Evolutionary conservation across 2,888 invertebrate genomes (phyloP), one percentile per base, ranked within the genome.

Genomic region (Rhingia rostrata): DNA sequence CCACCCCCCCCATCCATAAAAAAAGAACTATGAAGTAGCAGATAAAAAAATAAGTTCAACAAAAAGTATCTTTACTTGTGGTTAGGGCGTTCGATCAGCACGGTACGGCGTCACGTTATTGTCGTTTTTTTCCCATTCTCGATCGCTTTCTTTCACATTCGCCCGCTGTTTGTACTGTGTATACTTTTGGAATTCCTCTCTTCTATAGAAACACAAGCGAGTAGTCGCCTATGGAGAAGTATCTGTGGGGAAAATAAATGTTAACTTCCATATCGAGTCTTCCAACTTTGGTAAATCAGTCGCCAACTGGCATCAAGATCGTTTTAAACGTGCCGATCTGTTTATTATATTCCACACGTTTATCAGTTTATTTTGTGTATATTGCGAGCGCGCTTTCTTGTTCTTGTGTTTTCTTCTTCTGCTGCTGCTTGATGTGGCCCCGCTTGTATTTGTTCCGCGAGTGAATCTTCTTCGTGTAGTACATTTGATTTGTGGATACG

Each of bases 21-120:
- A 35, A 39, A 70, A 35, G 35, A 47, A 4, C 41, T 9, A 7
- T 6, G 35, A 1, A 51, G 49, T 14, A 47, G 4, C 7, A 54
- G 6, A 54, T 45, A 10, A 49, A 64, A 35, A 74, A 69, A 35
- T 43, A 43, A 56, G 58, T 22, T 10, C 22, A 32, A 12, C 10
- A 70, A 73, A 77, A 82, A 66, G 53, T 82, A 77, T 77, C 66
- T 78, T 73, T 78, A 6, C 56, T 78, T 73, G 78, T 9, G 67
- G 73, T 69, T 49, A 47, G 14, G 43, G 14, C 47, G 58, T 45
- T n/a, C 41, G 61, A 30, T 72, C 61, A 56, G 63, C 72, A 58
- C 64, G 37, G 67, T 61, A 64, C 79, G 87, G 87, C 88, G 87
- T 87, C 86, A 87, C 86, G 86, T 86, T 85, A 87, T 84, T 78